Conservation (phyloP, 2,113 vertebrate genomes). For the Chitala chitala region DNA sequence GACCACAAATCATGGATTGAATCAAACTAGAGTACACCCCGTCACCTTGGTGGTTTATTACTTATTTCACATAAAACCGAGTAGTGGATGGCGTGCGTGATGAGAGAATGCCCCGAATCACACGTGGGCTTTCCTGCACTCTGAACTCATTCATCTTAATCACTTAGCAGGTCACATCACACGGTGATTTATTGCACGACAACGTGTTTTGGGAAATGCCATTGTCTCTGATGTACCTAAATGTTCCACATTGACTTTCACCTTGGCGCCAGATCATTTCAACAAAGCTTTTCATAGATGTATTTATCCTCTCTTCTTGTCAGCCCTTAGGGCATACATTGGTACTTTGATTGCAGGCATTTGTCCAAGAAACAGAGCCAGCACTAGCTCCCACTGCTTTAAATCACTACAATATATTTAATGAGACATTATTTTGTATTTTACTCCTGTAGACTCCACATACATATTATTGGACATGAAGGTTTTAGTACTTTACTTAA, state of each 20-base stretch:
- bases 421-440: not conserved
- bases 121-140: slow-evolving; percentile 12
- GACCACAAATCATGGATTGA: too few species aligned
- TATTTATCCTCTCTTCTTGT: slow-evolving; percentile 11
- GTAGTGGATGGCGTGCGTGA: too few species aligned
- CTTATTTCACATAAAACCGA: too few species aligned
- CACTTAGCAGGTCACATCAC: slow-evolving; percentile 19
- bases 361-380: not conserved
- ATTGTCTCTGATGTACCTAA: slow-evolving; percentile 18
- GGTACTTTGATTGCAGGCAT: not conserved
- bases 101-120: not conserved
- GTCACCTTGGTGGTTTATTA: too few species aligned
- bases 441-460: not conserved
- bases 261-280: slow-evolving; percentile 21
- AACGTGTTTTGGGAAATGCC: not conserved
- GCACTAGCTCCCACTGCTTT: not conserved
- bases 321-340: not conserved
- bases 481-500: not conserved
- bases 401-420: too few species aligned
- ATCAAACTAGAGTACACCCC: too few species aligned
- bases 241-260: slow-evolving; percentile 18
- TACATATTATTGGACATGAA: not conserved
- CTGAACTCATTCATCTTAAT: slow-evolving; percentile 20
- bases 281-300: slow-evolving; percentile 14
- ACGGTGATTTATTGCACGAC: slow-evolving; percentile 9